Percentiles rank a stretch among this genome's conserved stretches.
Conservation (phyloP, 2,888 invertebrate genomes). For the Acrocera orbiculus region DNA sequence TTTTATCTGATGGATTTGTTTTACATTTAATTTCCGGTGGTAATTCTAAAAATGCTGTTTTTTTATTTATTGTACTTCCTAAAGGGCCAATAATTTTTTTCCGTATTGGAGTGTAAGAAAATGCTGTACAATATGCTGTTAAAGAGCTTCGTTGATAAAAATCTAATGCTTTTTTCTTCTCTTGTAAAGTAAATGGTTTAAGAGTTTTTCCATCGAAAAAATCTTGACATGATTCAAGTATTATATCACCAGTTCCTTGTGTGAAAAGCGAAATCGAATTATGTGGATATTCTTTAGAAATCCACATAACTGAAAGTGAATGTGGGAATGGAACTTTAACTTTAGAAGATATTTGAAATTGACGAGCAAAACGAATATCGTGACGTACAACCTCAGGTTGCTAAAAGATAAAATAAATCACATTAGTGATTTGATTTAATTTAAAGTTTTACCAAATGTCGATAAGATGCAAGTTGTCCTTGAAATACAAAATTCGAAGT, state of each 20-base stretch:
- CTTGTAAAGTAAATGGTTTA: constrained; percentile 56
- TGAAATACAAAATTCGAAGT: constrained; percentile 67
- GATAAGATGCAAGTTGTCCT: constrained; percentile 75
- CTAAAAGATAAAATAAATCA: constrained; percentile 32
- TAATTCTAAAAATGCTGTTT: constrained; percentile 50
- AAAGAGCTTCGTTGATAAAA: constrained; percentile 93
- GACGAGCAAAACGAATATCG: constrained; percentile 71
- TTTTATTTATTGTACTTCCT: constrained; percentile 29
- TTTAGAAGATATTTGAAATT: constrained; percentile 67
- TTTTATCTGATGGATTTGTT: constrained; percentile 29
- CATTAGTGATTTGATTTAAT: background rate
- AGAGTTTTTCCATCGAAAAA: constrained; percentile 88
- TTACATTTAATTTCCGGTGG: constrained; percentile 40
- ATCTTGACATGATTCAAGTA: constrained; percentile 87
- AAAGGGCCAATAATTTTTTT: constrained; percentile 35
- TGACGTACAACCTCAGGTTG: constrained; percentile 83
- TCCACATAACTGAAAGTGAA: constrained; percentile 29
- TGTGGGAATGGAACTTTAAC: constrained; percentile 55
- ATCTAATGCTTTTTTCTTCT: constrained; percentile 85
- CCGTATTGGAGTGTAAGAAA: constrained; percentile 69
- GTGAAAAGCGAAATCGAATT: constrained; percentile 30
- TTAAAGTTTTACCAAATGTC: constrained; percentile 58
- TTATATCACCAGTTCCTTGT: constrained; percentile 87
- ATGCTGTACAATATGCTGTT: constrained; percentile 93
- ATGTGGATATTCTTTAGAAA: constrained; percentile 29